phyloP scores from a whole-genome alignment of 2,888 invertebrate species.

The Erynnis tages region DNA sequence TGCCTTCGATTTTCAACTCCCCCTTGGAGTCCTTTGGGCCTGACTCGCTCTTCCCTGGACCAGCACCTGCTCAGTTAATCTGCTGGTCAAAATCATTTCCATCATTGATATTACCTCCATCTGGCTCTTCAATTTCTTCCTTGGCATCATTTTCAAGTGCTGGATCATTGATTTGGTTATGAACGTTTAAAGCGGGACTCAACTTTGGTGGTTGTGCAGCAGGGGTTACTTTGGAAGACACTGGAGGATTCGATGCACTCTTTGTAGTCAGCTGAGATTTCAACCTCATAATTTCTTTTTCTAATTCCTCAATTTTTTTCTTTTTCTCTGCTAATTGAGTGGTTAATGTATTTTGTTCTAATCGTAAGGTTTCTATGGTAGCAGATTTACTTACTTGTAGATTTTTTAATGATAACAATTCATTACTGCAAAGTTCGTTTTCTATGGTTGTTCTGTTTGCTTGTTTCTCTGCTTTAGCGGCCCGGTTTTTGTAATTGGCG shows the following conservation, averaged over 20 bases:
- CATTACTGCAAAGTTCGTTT: constrained; percentile 68
- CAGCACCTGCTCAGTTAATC: constrained; percentile 38
- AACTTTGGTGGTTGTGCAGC: constrained; percentile 65
- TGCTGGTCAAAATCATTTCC: constrained; percentile 66
- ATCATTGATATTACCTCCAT: constrained; percentile 63
- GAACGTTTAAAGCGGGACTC: constrained; percentile 59
- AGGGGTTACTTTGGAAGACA: constrained; percentile 61
- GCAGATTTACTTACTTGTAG: constrained; percentile 72
- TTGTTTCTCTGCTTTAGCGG: constrained; percentile 59
- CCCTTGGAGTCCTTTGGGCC: too few species aligned
- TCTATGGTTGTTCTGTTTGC: constrained; percentile 64
- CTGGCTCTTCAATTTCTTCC: constrained; percentile 73
- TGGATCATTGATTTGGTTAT: constrained; percentile 63
- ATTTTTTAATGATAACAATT: constrained; percentile 70
- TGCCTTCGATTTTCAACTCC: too few species aligned
- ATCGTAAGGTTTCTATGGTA: constrained; percentile 66
- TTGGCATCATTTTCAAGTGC: constrained; percentile 72
- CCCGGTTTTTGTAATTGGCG: constrained; percentile 51
- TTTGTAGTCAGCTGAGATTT: constrained; percentile 63
- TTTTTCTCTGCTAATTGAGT: constrained; percentile 63
- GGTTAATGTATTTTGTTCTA: constrained; percentile 69
- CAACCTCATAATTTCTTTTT: constrained; percentile 61
- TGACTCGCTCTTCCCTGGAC: too few species aligned
- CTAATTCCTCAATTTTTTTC: constrained; percentile 63
- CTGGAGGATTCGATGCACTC: constrained; percentile 53